These are phyloP conservation scores for Ips typographus DNA, from an alignment of 1,140 invertebrate genomes.

Conservation along the genomic window DNA sequence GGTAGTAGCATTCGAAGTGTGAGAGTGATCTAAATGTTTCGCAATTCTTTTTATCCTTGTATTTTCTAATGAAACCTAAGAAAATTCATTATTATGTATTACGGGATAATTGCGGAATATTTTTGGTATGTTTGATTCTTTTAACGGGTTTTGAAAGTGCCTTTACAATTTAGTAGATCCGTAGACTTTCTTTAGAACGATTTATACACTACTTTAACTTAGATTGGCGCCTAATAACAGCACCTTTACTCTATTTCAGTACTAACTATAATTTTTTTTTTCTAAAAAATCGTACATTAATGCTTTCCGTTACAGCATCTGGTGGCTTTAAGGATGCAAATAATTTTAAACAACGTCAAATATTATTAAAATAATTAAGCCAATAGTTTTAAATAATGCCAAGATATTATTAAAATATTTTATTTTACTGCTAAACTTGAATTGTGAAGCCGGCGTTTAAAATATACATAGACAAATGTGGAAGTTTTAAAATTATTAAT, in stretches of 20 bases:
- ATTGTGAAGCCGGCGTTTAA: no score
- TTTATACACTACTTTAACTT: slow-evolving; percentile 22
- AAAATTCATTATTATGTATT: neutral
- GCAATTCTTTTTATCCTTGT: slow-evolving; percentile 7
- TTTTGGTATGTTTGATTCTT: slow-evolving; percentile 26
- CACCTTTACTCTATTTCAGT: slow-evolving; percentile 33
- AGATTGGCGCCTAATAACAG: slow-evolving; percentile 26
- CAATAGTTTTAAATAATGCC: no score
- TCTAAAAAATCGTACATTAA: no score
- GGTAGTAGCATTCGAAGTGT: slow-evolving; percentile 31
- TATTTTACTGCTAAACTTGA: no score
- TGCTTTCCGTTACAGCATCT: no score
- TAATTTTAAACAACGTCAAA: no score
- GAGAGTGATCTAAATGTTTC: slow-evolving; percentile 31
- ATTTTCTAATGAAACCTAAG: neutral
- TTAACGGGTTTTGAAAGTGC: slow-evolving; percentile 23
- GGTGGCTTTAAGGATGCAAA: no score
- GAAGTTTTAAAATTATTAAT: no score
- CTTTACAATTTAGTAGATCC: slow-evolving; percentile 31
- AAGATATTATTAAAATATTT: no score
- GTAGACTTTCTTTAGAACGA: slow-evolving; percentile 5
- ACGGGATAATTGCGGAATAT: slow-evolving; percentile 23
- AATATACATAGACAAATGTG: no score
- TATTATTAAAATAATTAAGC: no score
- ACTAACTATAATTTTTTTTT: slow-evolving; percentile 16